Evolutionary conservation across 1,140 invertebrate species (phyloP).

Genomic region (Orussus abietinus): DNA sequence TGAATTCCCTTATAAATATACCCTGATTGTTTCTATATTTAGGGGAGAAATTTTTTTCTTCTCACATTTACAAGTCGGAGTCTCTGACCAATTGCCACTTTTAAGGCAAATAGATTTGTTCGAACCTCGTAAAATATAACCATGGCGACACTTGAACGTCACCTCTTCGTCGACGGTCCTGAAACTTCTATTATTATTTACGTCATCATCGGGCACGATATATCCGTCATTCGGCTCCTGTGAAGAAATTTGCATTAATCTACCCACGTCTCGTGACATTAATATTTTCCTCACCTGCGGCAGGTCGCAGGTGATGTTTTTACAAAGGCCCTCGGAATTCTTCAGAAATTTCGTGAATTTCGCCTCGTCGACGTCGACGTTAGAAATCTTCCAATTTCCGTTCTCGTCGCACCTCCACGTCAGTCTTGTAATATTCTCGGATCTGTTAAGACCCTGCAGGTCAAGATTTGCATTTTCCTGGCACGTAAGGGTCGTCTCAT

Average conservation of each 20-base stretch:
- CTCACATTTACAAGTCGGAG: constrained; percentile 46
- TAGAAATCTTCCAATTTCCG: constrained; percentile 23
- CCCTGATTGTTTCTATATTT: too few species aligned
- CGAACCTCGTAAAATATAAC: constrained; percentile 41
- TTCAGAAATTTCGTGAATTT: constrained; percentile 11
- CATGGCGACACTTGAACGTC: constrained; percentile 45
- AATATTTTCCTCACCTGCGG: constrained; percentile 27
- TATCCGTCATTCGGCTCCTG: constrained; percentile 43
- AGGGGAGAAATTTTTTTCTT: too few species aligned
- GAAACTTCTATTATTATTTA: constrained; percentile 23
- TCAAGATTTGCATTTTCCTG: constrained; percentile 16
- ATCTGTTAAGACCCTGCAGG: background rate
- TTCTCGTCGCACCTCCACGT: constrained; percentile 31
- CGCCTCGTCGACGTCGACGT: constrained; percentile 7
- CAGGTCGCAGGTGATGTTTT: constrained; percentile 6
- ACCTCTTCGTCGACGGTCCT: constrained; percentile 31
- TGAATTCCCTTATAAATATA: constrained; percentile 4
- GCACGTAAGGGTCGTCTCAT: constrained; percentile 26
- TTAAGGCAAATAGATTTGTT: constrained; percentile 42
- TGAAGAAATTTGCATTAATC: too few species aligned
- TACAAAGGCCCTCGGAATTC: constrained; percentile 19
- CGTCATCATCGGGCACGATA: constrained; percentile 27
- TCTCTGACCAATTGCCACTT: constrained; percentile 50
- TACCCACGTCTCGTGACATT: too few species aligned
- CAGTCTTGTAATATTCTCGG: constrained; percentile 17